A percentile compares a stretch with the other conserved stretches of the same genome.
These are phyloP conservation scores for Salvator merianae DNA, from an alignment of 2,113 vertebrate genomes.

Conservation along the genomic window DNA sequence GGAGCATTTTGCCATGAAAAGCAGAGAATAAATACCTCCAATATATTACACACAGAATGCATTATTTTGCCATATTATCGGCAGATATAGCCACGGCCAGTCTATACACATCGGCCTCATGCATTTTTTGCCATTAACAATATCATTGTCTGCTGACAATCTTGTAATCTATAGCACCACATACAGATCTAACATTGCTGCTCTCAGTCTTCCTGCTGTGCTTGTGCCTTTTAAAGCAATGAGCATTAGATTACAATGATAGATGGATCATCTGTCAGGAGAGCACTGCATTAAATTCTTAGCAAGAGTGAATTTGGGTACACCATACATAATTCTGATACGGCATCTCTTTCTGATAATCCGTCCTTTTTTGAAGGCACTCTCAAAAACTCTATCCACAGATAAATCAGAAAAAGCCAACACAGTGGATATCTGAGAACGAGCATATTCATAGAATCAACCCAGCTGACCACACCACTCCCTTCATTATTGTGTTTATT, in stretches of 20 bases:
- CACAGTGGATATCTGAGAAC: too few species aligned
- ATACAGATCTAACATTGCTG: conserved; percentile 33
- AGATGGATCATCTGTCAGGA: conserved; percentile 50
- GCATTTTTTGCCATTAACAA: conserved; percentile 40
- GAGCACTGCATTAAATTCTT: conserved; percentile 42
- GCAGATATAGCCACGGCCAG: conserved; percentile 42
- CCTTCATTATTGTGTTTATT: too few species aligned
- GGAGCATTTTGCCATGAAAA: background rate
- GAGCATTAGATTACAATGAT: conserved; percentile 32
- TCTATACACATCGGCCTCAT: conserved; percentile 45
- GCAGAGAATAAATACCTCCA: background rate
- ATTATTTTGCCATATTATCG: conserved; percentile 31
- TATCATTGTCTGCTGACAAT: conserved; percentile 45
- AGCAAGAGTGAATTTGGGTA: background rate
- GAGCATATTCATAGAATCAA: too few species aligned
- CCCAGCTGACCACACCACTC: too few species aligned
- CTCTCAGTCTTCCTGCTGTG: conserved; percentile 37
- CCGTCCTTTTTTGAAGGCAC: too few species aligned
- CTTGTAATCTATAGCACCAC: conserved; percentile 37
- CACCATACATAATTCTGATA: too few species aligned
- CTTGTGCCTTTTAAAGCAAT: conserved; percentile 44
- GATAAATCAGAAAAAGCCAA: too few species aligned
- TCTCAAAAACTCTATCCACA: too few species aligned
- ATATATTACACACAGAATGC: background rate
- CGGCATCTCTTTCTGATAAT: too few species aligned